Base-by-base conservation (phyloP, 2,797 vertebrate species). In the Pseudomugil gertrudae region DNA sequence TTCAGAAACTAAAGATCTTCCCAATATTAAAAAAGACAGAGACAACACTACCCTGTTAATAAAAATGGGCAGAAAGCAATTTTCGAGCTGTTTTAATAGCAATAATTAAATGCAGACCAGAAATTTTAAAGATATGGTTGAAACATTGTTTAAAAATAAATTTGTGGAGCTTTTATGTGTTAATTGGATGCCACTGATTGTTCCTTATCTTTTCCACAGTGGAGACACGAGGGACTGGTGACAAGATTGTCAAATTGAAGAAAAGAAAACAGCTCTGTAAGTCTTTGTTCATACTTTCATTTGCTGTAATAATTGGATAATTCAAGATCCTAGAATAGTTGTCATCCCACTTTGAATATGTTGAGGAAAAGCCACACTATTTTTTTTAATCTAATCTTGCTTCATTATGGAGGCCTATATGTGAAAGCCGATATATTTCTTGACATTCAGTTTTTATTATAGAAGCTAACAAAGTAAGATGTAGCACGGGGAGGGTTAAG, bases 251-350 rank as follows among this genome's bases (percentile, higher is more conserved):
- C 57, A 0, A 38, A 72, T 53, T 61, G 69, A 81, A 84, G 79
- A 76, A 74, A 81, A 78, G 93, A 94, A 94, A 92, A 89, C 92
- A 64, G 19, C 92, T 78, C 83, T 91, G 94, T 94, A 15, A 56
- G 10, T 69, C 11, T 68, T 80, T 65, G 40, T 64, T 67, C 0
- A 26, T 26, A 52, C 57, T 72, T 83, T 69, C 80, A 47, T 45
- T 45, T 8, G 9, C 24, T 35, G 17, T 14, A 26, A 24, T 56
- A 0, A 33, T 36, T 21, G 55, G 4, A 45, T 43, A n/a, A 32
- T 47, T 0, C 4, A 5, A 24, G 9, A 57, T 21, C 45, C 0
- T 11, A 38, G 35, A 56, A 33, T 13, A 48, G 45, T 14, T 19
- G 17, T 5, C 27, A 23, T n/a, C 38, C 38, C 15, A 11, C 15